Base-by-base conservation (phyloP, 1,140 invertebrate species). In the Augochlora pura region DNA sequence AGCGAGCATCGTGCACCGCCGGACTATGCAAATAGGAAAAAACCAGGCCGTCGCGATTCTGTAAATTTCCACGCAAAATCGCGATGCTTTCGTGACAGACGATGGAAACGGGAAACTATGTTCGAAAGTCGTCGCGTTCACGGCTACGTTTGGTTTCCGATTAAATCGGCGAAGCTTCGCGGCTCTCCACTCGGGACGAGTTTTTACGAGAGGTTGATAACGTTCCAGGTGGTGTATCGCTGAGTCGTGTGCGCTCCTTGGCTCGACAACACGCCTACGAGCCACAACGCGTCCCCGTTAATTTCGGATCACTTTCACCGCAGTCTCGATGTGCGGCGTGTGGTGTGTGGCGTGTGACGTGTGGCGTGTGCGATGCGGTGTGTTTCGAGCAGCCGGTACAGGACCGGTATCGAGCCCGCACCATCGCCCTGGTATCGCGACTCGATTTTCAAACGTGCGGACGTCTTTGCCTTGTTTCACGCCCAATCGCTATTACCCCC, bases 271-370 rank as follows among this genome's bases (percentile, higher is more conserved):
- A 85, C 83, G 83, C 82, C 82, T 81, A 85, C 73, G 83, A 80
- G 68, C 64, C 82, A 67, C 78, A 68, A 68, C 75, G 75, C 84
- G 83, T 86, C 84, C 84, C 80, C 84, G 83, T 82, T 86, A 86
- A 86, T 86, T 86, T 86, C 67, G 83, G 80, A 86, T 86, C 84
- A 86, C 84, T 86, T 86, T 86, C 84, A 86, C 84, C 63, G 66
- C 65, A 7, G 63, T 71, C 76, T 27, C 57, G 63, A 9, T 57
- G 63, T 10, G 27, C 2, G 64, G 39, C 27, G 60, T 54, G 57
- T n/a, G 14, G 21, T 10, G 9, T 46, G 10, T 14, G 42, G 42
- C 12, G 42, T 46, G 42, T 46, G 42, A 9, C 12, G 10, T 46
- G 42, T 12, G 42, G 42, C 42, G 42, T 42, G 39, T 7, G 9